These are phyloP conservation scores for Zoanthus gigantus DNA, from an alignment of 92 coral and sea anemone species.

Conservation along the genomic window DNA sequence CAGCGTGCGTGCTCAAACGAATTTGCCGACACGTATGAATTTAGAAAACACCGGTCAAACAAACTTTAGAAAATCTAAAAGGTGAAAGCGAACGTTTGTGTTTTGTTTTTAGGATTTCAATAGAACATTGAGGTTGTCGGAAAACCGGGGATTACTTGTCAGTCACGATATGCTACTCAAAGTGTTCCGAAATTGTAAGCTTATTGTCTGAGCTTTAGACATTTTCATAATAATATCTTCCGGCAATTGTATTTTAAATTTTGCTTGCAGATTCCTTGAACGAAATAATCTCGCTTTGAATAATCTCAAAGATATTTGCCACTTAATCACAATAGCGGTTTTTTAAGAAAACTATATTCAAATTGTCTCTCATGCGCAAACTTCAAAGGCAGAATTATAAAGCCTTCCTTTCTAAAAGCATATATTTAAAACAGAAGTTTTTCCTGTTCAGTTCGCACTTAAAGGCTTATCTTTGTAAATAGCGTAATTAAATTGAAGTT, in stretches of 20 bases:
- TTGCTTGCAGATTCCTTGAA: neutral
- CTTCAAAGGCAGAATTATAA: neutral
- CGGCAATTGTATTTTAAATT: neutral
- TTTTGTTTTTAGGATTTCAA: neutral
- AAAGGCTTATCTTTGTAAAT: neutral
- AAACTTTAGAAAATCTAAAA: neutral
- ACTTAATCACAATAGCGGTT: neutral
- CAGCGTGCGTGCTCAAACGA: neutral
- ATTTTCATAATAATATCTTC: slow-evolving; percentile 28
- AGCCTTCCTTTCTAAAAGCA: neutral
- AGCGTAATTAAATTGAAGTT: neutral
- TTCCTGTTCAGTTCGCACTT: neutral
- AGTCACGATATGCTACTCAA: neutral
- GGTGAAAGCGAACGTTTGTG: neutral
- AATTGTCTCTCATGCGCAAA: neutral
- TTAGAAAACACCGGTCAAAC: neutral
- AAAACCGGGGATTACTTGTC: neutral
- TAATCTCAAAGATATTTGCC: slow-evolving; percentile 2
- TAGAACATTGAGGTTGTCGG: slow-evolving; percentile 3
- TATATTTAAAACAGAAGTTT: neutral
- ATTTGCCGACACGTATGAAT: neutral
- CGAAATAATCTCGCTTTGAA: neutral
- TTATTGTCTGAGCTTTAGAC: slow-evolving; percentile 15
- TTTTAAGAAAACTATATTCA: neutral
- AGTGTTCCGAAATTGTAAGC: slow-evolving; percentile 33